phyloP scores from a whole-genome alignment of 2,888 invertebrate genomes.

The Diarsia rubi region DNA sequence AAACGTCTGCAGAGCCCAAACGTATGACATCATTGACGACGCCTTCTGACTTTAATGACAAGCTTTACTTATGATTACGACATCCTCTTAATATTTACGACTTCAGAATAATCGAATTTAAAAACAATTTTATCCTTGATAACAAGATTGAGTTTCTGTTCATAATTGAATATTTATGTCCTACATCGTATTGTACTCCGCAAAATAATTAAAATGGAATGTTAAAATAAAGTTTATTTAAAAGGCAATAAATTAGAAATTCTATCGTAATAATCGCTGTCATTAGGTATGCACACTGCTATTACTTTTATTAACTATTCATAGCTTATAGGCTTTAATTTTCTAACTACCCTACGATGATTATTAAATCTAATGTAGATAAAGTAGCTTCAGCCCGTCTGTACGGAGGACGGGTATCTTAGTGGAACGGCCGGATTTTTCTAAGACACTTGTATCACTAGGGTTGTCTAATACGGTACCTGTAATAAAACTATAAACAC shows the following conservation, averaged over 20 bases:
- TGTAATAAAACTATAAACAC: background rate
- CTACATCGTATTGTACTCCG: constrained; percentile 5
- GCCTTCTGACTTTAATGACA: constrained; percentile 54
- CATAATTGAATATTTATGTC: constrained; percentile 5
- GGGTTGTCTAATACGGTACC: constrained; percentile 56
- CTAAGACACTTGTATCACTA: constrained; percentile 66
- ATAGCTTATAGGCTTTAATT: constrained; percentile 55
- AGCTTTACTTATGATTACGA: constrained; percentile 51
- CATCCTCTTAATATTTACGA: constrained; percentile 50
- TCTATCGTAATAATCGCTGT: constrained; percentile 38
- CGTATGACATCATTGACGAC: constrained; percentile 62
- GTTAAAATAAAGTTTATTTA: constrained; percentile 2
- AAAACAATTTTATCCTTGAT: constrained; percentile 30
- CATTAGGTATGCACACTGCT: constrained; percentile 30
- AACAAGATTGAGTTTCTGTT: constrained; percentile 16
- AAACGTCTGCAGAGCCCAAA: constrained; percentile 27
- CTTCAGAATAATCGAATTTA: constrained; percentile 31
- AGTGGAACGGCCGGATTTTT: constrained; percentile 72
- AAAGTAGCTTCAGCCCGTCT: constrained; percentile 47
- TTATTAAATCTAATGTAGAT: constrained; percentile 66
- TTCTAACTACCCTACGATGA: constrained; percentile 43
- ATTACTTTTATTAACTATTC: constrained; percentile 62
- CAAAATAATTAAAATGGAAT: background rate
- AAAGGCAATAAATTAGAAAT: constrained; percentile 19
- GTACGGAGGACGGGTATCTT: constrained; percentile 63